Conservation (phyloP, 2,888 invertebrate genomes). For the Apodemia mormo region DNA sequence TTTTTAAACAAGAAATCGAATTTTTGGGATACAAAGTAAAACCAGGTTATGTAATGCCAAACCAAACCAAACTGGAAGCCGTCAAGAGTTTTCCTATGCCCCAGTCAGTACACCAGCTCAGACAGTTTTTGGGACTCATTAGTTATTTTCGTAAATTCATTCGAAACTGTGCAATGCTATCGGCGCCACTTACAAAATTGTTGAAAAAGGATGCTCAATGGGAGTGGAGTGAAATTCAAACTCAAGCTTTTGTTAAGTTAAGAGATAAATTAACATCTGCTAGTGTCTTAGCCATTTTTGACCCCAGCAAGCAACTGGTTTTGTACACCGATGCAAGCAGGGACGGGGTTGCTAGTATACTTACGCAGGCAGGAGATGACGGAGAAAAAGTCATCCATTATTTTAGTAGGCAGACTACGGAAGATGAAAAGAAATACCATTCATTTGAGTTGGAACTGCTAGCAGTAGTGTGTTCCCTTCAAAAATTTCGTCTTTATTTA, state of each 20-base stretch:
- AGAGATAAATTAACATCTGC: conserved; percentile 8
- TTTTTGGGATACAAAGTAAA: conserved; percentile 40
- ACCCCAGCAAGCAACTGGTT: not conserved
- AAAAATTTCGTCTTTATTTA: conserved; percentile 11
- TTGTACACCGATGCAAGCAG: not conserved
- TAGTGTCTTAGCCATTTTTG: conserved; percentile 2
- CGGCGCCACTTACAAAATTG: conserved; percentile 36
- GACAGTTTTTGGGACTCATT: conserved; percentile 40
- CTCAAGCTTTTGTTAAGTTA: not conserved
- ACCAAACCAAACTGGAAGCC: conserved; percentile 35
- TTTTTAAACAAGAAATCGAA: conserved; percentile 35
- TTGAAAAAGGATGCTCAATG: conserved; percentile 9
- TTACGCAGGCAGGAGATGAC: not conserved
- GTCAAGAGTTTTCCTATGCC: conserved; percentile 37
- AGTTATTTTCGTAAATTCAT: conserved; percentile 48
- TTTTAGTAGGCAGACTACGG: conserved; percentile 5
- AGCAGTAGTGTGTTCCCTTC: not conserved
- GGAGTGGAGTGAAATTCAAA: not conserved
- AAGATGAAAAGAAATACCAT: not conserved
- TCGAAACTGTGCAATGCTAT: conserved; percentile 40
- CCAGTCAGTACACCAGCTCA: conserved; percentile 35
- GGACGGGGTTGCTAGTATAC: not conserved
- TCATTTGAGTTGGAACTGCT: conserved; percentile 15
- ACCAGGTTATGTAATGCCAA: conserved; percentile 31
- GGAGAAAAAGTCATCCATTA: not conserved